These are phyloP conservation scores for Platypus cylindrus DNA, from an alignment of 2,888 invertebrate species.

Conservation along the genomic window DNA sequence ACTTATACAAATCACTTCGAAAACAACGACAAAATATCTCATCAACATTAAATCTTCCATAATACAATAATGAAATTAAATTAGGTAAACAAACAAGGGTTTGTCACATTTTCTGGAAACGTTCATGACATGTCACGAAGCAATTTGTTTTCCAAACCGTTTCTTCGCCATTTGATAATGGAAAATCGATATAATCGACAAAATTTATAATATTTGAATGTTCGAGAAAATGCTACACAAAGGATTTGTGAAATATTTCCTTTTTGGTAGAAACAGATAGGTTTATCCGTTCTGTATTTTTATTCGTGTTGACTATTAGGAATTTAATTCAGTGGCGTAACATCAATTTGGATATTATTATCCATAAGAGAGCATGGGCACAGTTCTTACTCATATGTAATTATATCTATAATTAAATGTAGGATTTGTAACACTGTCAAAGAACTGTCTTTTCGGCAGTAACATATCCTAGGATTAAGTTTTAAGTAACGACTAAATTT, in stretches of 20 bases:
- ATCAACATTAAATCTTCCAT: conserved; percentile 13
- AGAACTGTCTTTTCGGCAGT: too few relatives aligned
- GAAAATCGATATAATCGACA: conserved; percentile 20
- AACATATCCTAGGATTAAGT: too few relatives aligned
- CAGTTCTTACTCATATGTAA: too few relatives aligned
- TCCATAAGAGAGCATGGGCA: too few relatives aligned
- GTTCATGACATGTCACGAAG: conserved; percentile 19
- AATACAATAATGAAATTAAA: conserved; percentile 21
- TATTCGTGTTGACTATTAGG: not conserved
- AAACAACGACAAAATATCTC: conserved; percentile 5
- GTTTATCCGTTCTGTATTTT: not conserved
- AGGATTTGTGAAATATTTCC: too few relatives aligned
- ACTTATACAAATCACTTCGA: conserved; percentile 4
- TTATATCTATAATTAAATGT: too few relatives aligned
- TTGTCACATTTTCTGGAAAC: conserved; percentile 23
- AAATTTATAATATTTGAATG: too few relatives aligned
- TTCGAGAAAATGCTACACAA: conserved; percentile 3
- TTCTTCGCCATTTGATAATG: conserved; percentile 16
- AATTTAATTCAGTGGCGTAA: too few relatives aligned
- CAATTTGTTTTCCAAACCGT: conserved; percentile 19
- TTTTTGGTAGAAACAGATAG: conserved; percentile 1
- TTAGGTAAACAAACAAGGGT: conserved; percentile 24
- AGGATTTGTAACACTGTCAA: too few relatives aligned
- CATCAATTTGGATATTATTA: too few relatives aligned
- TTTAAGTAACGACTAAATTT: too few relatives aligned